Conservation (phyloP, 2,888 invertebrate species). For the Tenthredo amoena region DNA sequence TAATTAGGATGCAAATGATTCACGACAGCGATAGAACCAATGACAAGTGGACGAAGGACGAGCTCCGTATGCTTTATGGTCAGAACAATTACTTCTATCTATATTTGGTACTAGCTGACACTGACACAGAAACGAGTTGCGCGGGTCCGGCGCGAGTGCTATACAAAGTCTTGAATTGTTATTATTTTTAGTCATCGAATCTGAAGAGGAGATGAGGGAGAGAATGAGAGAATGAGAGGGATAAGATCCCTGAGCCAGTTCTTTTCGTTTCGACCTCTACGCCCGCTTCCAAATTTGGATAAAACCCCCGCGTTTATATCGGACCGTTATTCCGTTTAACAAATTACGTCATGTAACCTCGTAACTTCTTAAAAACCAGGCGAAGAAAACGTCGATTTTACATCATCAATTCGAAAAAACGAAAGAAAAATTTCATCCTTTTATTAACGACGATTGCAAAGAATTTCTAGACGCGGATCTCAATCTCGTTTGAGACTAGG, state of each 20-base stretch:
- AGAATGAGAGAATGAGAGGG: background rate
- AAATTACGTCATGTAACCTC: background rate
- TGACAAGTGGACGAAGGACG: slow-evolving; percentile 9
- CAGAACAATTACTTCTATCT: slow-evolving; percentile 29
- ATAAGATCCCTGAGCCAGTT: slow-evolving; percentile 44
- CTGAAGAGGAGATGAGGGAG: background rate
- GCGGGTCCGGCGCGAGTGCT: background rate
- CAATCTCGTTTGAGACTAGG: slow-evolving; percentile 43
- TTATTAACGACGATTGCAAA: background rate
- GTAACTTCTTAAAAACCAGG: background rate
- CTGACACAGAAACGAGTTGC: slow-evolving; percentile 48
- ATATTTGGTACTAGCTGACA: slow-evolving; percentile 53
- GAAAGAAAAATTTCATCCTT: background rate
- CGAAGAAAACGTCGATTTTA: background rate
- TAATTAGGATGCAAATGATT: background rate
- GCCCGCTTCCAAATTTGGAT: slow-evolving; percentile 25
- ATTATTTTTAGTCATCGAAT: slow-evolving; percentile 25
- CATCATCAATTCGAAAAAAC: background rate
- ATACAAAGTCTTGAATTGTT: slow-evolving; percentile 1
- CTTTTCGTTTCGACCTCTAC: slow-evolving; percentile 7
- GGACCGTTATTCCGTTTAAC: background rate
- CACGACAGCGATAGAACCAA: background rate
- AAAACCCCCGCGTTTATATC: slow-evolving; percentile 19
- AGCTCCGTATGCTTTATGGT: slow-evolving; percentile 3
- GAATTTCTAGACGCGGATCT: background rate